These are phyloP conservation scores for Porites cylindrica DNA, from an alignment of 92 coral and sea anemone species.

Conservation along the genomic window DNA sequence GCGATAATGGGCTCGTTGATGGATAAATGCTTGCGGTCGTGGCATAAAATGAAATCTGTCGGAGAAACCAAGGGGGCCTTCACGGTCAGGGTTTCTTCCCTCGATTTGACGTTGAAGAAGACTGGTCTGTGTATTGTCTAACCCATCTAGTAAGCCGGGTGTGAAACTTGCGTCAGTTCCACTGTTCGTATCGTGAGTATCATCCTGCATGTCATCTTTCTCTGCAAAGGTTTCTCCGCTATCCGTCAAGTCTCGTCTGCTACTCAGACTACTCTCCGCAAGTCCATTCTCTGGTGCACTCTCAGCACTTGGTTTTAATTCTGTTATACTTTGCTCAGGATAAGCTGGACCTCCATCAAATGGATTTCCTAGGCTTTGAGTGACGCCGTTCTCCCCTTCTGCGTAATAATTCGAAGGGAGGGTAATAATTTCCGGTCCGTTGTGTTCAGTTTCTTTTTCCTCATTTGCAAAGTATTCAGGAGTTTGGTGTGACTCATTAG, in stretches of 20 bases:
- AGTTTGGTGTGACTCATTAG: neutral
- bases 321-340: neutral
- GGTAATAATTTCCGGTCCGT: neutral
- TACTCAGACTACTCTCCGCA: neutral
- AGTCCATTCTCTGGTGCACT: neutral
- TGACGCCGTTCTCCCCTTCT: neutral
- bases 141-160: constrained; percentile 22
- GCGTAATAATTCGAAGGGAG: neutral
- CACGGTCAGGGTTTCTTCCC: neutral
- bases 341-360: neutral
- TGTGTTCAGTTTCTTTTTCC: neutral
- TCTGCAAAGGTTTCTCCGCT: neutral
- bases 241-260: neutral
- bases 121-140: constrained; percentile 18
- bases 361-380: neutral
- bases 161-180: neutral
- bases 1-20: constrained; percentile 12
- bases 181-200: neutral
- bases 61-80: neutral
- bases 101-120: constrained; percentile 8
- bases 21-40: constrained; percentile 5
- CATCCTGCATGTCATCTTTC: neutral
- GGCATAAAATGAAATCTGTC: neutral
- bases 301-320: neutral
- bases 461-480: neutral